Evolutionary conservation across 1,140 invertebrate genomes (phyloP).

Genomic region (Ruditapes philippinarum): DNA sequence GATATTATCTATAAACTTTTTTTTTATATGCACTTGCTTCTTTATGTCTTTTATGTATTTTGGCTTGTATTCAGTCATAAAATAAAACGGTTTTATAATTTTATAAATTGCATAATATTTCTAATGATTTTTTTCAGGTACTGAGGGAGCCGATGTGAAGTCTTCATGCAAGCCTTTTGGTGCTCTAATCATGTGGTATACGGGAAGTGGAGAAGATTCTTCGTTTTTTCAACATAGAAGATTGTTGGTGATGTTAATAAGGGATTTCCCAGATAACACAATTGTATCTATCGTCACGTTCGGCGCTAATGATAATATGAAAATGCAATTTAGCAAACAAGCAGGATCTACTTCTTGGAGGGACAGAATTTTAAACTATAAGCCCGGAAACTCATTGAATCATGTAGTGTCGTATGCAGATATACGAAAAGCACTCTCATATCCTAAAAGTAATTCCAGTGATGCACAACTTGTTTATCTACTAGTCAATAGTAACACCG

Average conservation of each 20-base stretch:
- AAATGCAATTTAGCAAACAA: not conserved
- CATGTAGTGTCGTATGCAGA: not conserved
- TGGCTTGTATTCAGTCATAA: no score
- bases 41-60: no score
- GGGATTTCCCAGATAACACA: not conserved
- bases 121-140: no score
- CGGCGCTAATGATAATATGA: not conserved
- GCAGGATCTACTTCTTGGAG: not conserved
- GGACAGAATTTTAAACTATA: no score
- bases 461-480: not conserved
- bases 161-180: not conserved
- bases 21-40: no score
- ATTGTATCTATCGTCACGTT: not conserved
- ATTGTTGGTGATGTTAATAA: not conserved
- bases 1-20: no score
- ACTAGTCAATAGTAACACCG: not conserved
- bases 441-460: not conserved
- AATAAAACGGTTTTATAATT: no score
- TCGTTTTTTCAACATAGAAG: not conserved
- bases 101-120: no score
- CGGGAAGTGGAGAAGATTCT: not conserved
- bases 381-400: not conserved
- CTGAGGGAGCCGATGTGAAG: not conserved
- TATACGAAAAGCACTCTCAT: not conserved
- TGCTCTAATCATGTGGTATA: not conserved